Conservation (phyloP, 1,140 invertebrate species). For the Choristoneura fumiferana region DNA sequence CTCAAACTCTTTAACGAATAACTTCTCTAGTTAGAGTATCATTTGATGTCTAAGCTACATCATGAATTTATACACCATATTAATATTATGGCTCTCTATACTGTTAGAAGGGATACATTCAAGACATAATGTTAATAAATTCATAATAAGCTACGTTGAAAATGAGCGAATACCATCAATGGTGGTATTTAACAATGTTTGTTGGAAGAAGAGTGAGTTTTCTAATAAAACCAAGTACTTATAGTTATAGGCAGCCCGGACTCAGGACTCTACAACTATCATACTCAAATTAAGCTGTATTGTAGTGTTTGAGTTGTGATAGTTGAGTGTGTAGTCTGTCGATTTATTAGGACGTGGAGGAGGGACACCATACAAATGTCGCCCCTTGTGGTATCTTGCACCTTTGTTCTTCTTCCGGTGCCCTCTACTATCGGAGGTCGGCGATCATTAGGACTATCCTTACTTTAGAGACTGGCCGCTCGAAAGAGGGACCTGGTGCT, state of each 20-base stretch:
- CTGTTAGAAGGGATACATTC: not conserved
- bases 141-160: constrained; percentile 42
- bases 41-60: too few relatives aligned
- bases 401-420: too few relatives aligned
- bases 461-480: too few relatives aligned
- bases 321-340: not conserved
- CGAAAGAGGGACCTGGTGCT: too few relatives aligned
- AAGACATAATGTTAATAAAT: constrained; percentile 19
- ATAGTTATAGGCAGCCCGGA: not conserved
- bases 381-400: too few relatives aligned
- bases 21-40: too few relatives aligned
- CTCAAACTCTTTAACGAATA: too few relatives aligned
- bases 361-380: too few relatives aligned
- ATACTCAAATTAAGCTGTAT: not conserved
- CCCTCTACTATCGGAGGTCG: too few relatives aligned
- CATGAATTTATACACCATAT: not conserved
- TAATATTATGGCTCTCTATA: not conserved
- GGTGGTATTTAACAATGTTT: constrained; percentile 37
- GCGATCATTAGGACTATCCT: too few relatives aligned
- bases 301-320: not conserved
- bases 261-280: not conserved
- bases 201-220: constrained; percentile 48
- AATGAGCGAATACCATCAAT: constrained; percentile 49
- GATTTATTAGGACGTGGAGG: too few relatives aligned
- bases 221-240: constrained; percentile 1